A percentile compares a stretch with the other conserved stretches of the same genome.
Conservation (phyloP, 2,888 invertebrate species). For the Malthinus flaveolus region DNA sequence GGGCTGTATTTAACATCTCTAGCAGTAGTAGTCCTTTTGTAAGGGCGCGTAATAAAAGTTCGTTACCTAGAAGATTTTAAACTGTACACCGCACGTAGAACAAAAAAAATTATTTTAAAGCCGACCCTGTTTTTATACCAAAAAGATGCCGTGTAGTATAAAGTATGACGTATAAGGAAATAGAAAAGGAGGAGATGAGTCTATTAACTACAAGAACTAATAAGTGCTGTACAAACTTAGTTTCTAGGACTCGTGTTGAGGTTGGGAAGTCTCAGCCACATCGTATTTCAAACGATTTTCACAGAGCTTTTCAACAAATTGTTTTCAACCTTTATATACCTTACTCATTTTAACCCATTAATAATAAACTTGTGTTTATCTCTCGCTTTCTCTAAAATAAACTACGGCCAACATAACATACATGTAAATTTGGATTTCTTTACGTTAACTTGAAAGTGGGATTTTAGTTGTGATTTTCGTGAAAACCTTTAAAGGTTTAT, state of each 20-base stretch:
- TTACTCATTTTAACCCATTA: conserved; percentile 11
- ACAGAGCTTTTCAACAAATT: conserved; percentile 37
- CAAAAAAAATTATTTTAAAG: no score
- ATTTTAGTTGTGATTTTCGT: conserved; percentile 16
- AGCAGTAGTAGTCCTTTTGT: no score
- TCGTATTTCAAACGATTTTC: conserved; percentile 41
- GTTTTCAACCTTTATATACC: conserved; percentile 17
- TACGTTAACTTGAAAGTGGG: conserved; percentile 7
- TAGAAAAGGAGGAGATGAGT: conserved; percentile 14
- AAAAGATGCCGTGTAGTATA: no score
- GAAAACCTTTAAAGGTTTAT: conserved; percentile 13
- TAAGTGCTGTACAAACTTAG: conserved; percentile 40
- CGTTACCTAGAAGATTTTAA: no score
- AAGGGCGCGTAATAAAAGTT: no score
- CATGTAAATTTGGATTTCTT: conserved; percentile 5
- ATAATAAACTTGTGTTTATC: background rate
- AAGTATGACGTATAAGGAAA: background rate
- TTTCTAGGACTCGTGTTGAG: conserved; percentile 39
- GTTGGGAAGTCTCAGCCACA: conserved; percentile 38
- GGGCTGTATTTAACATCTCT: no score
- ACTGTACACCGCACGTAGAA: no score
- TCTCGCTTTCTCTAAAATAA: background rate
- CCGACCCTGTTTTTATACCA: conserved; percentile 10
- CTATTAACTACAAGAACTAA: conserved; percentile 33
- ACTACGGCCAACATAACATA: background rate